Percentiles rank a stretch among this genome's conserved stretches.
phyloP scores from a whole-genome alignment of 1,140 invertebrate genomes.

The Steinernema khuongi region DNA sequence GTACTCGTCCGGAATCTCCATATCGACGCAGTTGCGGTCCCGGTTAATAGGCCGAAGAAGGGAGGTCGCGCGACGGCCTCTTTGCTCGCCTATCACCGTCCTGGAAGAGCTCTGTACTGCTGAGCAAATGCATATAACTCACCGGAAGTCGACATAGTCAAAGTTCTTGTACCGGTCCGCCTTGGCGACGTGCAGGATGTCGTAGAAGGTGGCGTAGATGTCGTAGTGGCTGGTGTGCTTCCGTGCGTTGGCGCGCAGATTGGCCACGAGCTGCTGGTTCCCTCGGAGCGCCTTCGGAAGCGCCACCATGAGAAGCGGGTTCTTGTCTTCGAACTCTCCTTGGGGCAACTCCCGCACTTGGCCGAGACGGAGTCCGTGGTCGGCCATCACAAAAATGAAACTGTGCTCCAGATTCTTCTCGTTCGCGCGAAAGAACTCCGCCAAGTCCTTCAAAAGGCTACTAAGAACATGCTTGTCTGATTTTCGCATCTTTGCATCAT shows the following conservation, averaged over 20 bases:
- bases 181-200: constrained; percentile 20
- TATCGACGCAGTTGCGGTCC: neutral
- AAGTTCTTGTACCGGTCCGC: neutral
- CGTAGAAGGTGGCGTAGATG: constrained; percentile 36
- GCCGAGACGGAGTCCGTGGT: constrained; percentile 30
- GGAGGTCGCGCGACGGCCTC: neutral
- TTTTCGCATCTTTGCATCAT: too few relatives aligned
- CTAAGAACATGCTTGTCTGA: too few relatives aligned
- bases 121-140: neutral
- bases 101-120: neutral
- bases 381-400: constrained; percentile 29
- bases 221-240: constrained; percentile 30
- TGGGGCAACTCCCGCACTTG: constrained; percentile 19
- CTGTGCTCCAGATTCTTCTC: constrained; percentile 28
- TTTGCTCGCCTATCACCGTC: neutral
- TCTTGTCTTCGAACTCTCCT: constrained; percentile 34
- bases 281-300: constrained; percentile 26
- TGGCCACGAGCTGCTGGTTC: constrained; percentile 18
- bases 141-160: neutral
- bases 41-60: neutral
- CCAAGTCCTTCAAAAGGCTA: neutral
- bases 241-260: constrained; percentile 16
- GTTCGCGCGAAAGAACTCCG: neutral
- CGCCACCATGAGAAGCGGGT: constrained; percentile 27
- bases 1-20: neutral